Percentiles rank a stretch among this genome's conserved stretches.
Evolutionary conservation across 2,888 invertebrate species (phyloP).

Genomic region (Leucoma salicis): DNA sequence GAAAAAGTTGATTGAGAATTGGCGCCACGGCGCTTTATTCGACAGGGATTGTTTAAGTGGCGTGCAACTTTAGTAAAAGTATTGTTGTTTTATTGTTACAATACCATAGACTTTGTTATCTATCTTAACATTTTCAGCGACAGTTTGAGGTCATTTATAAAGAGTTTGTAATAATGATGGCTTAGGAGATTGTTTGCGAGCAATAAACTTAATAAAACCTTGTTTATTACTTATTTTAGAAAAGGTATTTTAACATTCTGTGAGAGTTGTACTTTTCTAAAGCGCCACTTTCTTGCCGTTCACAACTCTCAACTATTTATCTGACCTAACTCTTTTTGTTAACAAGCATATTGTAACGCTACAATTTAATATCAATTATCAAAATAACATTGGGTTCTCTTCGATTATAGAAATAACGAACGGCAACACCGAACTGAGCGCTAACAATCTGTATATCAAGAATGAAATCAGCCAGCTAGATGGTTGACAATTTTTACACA

Average conservation of each 20-base stretch:
- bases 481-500: slow-evolving; percentile 54
- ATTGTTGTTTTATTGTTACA: slow-evolving; percentile 25
- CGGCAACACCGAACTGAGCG: slow-evolving; percentile 31
- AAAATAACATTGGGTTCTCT: slow-evolving; percentile 9
- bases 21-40: slow-evolving; percentile 58
- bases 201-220: neutral
- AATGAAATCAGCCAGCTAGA: slow-evolving; percentile 61
- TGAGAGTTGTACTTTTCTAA: neutral
- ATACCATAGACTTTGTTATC: slow-evolving; percentile 16
- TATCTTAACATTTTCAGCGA: slow-evolving; percentile 16
- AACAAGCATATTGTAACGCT: slow-evolving; percentile 3
- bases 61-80: slow-evolving; percentile 37
- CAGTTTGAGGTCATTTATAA: neutral
- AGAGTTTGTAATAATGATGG: neutral
- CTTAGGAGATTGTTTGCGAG: neutral
- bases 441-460: slow-evolving; percentile 64
- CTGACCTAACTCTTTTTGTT: slow-evolving; percentile 2
- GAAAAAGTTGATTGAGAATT: slow-evolving; percentile 54
- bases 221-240: neutral
- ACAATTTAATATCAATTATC: slow-evolving; percentile 5
- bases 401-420: slow-evolving; percentile 26
- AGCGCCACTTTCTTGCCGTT: neutral
- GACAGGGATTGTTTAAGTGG: slow-evolving; percentile 43
- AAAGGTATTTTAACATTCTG: neutral
- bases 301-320: neutral